Conservation (phyloP, 2,888 invertebrate species). For the Aphodius sticticus region DNA sequence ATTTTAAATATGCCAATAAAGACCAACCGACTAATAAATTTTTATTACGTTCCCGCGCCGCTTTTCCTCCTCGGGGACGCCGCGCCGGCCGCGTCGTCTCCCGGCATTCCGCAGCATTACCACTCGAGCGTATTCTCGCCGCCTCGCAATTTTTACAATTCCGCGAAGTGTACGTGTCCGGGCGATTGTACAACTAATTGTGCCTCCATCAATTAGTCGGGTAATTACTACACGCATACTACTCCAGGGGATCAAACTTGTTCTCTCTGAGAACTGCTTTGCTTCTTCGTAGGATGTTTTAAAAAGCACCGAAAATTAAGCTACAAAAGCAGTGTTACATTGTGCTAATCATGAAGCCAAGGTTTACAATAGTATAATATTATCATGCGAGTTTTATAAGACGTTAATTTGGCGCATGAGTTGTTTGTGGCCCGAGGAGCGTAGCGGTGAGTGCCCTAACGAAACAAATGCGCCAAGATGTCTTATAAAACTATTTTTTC, state of each 20-base stretch:
- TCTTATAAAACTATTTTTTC: too few species aligned
- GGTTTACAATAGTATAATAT: too few species aligned
- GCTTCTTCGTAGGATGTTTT: too few species aligned
- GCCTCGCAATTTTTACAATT: background rate
- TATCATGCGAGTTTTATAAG: too few species aligned
- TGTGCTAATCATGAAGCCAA: too few species aligned
- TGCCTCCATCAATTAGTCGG: background rate
- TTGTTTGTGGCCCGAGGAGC: too few species aligned
- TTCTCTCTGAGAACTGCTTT: too few species aligned
- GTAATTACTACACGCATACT: background rate
- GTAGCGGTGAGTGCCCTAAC: too few species aligned
- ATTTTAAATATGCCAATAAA: conserved; percentile 4
- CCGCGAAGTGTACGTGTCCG: background rate
- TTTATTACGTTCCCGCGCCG: background rate
- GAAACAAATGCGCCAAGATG: too few species aligned
- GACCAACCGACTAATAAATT: background rate
- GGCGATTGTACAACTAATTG: background rate
- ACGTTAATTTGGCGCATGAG: too few species aligned
- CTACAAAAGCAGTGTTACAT: too few species aligned
- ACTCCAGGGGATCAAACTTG: background rate
- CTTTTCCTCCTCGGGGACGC: background rate
- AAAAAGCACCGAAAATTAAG: too few species aligned
- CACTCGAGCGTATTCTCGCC: background rate
- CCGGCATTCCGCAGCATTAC: background rate
- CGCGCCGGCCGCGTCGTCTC: background rate